A percentile compares a stretch with the other conserved stretches of the same genome.
Evolutionary conservation across 2,888 invertebrate species (phyloP).

Genomic region (Dryobota labecula): DNA sequence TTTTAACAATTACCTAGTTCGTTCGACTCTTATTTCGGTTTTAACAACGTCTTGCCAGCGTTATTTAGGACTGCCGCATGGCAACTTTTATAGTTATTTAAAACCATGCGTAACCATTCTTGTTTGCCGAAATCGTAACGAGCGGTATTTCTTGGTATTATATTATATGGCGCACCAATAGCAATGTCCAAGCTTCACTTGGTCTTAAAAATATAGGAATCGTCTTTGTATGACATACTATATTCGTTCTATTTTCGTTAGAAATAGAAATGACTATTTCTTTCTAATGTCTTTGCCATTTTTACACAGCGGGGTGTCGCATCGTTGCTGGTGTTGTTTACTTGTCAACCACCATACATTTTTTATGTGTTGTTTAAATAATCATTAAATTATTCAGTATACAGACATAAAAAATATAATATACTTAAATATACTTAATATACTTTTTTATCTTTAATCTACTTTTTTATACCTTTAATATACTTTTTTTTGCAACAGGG

Average conservation of each 20-base stretch:
- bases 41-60: not conserved
- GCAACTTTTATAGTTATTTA: constrained; percentile 11
- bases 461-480: too few species aligned
- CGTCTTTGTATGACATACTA: not conserved
- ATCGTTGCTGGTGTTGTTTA: not conserved
- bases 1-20: constrained; percentile 4
- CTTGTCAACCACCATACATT: not conserved
- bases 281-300: not conserved
- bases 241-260: not conserved
- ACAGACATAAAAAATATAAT: too few species aligned
- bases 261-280: not conserved
- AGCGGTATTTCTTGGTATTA: constrained; percentile 18
- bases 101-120: not conserved
- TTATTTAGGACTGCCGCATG: constrained; percentile 15
- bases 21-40: not conserved
- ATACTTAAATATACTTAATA: too few species aligned
- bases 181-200: not conserved
- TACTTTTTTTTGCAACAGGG: too few species aligned
- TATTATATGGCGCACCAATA: not conserved
- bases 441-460: too few species aligned
- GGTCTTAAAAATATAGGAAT: not conserved
- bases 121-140: constrained; percentile 8
- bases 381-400: not conserved
- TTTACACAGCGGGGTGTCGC: not conserved
- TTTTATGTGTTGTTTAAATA: not conserved